Conservation (phyloP, 2,888 invertebrate genomes). For the Willowsia nigromaculata region DNA sequence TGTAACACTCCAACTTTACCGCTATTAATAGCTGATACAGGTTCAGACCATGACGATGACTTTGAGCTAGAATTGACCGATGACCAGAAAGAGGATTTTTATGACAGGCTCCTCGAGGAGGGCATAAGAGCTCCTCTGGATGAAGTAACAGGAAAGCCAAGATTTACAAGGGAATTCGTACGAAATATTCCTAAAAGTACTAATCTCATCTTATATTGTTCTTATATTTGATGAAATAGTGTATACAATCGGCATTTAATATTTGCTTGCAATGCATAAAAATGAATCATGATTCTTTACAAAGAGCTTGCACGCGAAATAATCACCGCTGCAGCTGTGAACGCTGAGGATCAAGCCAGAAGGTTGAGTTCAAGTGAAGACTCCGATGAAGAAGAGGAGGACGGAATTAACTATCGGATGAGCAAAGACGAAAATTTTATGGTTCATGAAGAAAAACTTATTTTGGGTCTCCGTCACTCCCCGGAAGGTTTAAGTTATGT, state of each 20-base stretch:
- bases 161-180: constrained; percentile 15
- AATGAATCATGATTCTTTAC: too few relatives aligned
- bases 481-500: not conserved
- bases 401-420: not conserved
- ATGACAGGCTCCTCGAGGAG: not conserved
- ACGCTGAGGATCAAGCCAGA: not conserved
- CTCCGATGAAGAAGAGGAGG: not conserved
- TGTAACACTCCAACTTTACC: too few relatives aligned
- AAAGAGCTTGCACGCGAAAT: constrained; percentile 34
- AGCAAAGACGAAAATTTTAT: too few relatives aligned
- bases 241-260: too few relatives aligned
- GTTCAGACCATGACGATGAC: not conserved
- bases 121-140: constrained; percentile 17
- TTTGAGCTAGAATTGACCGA: constrained; percentile 25
- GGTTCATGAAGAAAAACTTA: not conserved
- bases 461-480: not conserved
- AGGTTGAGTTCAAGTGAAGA: not conserved
- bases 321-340: not conserved
- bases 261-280: too few relatives aligned
- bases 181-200: constrained; percentile 10
- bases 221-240: too few relatives aligned
- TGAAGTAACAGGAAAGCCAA: not conserved
- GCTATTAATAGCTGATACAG: not conserved
- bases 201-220: too few relatives aligned
- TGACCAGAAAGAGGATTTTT: constrained; percentile 26